These are phyloP conservation scores for Himalopsyche kuldschensis DNA, from an alignment of 2,888 invertebrate species.

Conservation along the genomic window DNA sequence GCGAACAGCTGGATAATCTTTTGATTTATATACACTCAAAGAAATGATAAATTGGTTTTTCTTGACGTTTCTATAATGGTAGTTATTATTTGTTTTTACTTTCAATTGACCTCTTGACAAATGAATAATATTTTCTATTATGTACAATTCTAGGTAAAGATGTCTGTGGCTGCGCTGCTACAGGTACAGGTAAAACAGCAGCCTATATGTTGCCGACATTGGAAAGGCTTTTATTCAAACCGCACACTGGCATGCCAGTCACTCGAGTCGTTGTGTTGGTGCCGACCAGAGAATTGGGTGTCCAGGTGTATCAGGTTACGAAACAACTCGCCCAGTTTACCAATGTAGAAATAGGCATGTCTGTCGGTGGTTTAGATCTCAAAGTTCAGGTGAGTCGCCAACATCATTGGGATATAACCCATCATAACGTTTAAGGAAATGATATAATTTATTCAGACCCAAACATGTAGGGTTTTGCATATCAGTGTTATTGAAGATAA, in stretches of 20 bases:
- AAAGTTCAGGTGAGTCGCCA: slow-evolving; percentile 63
- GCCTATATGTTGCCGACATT: slow-evolving; percentile 98
- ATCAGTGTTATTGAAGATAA: no score
- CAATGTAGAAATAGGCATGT: slow-evolving; percentile 76
- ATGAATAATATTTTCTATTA: not conserved
- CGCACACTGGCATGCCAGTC: slow-evolving; percentile 67
- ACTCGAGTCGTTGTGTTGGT: slow-evolving; percentile 91
- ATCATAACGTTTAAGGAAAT: no score
- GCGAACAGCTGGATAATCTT: no score
- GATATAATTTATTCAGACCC: no score
- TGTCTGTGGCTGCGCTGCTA: slow-evolving; percentile 98
- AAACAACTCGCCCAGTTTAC: slow-evolving; percentile 89
- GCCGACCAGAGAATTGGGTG: slow-evolving; percentile 96
- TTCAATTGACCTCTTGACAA: not conserved
- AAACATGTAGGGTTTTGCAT: no score
- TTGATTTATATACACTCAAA: no score
- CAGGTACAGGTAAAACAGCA: slow-evolving; percentile 97
- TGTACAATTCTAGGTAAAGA: slow-evolving; percentile 70
- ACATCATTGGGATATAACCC: not conserved
- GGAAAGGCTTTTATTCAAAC: slow-evolving; percentile 88
- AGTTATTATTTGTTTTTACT: no score
- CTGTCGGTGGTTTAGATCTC: slow-evolving; percentile 86
- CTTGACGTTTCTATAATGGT: no score
- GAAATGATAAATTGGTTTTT: no score
- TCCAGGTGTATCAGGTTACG: slow-evolving; percentile 82